Base-by-base conservation (phyloP, 2,113 vertebrate species). In the Petrocephalus microphthalmus region DNA sequence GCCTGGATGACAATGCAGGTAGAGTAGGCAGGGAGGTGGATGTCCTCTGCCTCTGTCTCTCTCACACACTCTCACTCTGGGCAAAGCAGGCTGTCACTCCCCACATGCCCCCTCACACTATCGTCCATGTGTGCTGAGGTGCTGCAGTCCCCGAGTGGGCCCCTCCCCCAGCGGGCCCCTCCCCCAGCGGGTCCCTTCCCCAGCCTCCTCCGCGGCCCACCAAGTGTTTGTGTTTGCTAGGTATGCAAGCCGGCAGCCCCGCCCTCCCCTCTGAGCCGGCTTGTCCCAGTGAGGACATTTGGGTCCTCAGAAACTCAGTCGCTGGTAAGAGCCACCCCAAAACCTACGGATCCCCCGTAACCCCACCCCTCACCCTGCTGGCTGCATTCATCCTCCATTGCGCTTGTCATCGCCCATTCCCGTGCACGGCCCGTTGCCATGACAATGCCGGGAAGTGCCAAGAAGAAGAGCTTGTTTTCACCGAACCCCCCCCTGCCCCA, bases 231-330 rank as follows among this genome's bases (percentile, higher is more conserved):
- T 95, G 93, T 95, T 94, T 93, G 89, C 90, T 95, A 95, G 95
- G 94, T 94, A 88, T 87, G 89, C 90, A 92, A 91, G 90, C 89
- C 53, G 91, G 91, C 92, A 94, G 92, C 88, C 89, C 91, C 90
- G 91, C 93, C 91, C 87, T 89, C 92, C 91, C 93, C 91, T 92
- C 91, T 93, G 92, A 92, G 92, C 92, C 93, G 91, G 90, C 91
- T 93, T 93, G 90, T 91, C 90, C 93, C 89, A 90, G 90, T 94
- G 93, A 94, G 93, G 94, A 96, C 90, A 93, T 95, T 90, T 96
- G 95, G 95, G 94, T 96, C 91, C 95, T 96, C 91, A 95, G 95
- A 93, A 94, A 91, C 71, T 92, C 93, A 87, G 92, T 93, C 90
- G 89, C 91, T 91, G 95, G 95, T 96, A 96, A 96, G 95, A 94